Evolutionary conservation across 2,888 invertebrate species (phyloP), one percentile per base, ranked within the genome.

Genomic region (Chorisops tibialis): DNA sequence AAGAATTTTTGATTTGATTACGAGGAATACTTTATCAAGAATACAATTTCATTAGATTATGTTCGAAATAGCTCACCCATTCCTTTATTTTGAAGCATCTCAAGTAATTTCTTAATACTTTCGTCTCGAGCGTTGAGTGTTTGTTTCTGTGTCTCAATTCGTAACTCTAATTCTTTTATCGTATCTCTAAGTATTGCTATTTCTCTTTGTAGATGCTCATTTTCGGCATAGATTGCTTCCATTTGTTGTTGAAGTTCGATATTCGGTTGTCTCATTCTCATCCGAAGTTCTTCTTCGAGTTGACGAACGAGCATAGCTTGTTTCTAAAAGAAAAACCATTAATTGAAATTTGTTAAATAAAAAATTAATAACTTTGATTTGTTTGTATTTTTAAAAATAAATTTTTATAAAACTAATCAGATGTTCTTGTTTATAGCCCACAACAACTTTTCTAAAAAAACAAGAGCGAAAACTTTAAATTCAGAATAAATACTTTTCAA

Each of bases 131-230:
- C 95, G 75, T 91, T 90, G 69, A 98, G 82, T 48, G 97, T 98
- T 81, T 97, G 96, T 80, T 97, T 97, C 81, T 98, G 97, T 35
- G 96, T 96, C 79, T 97, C 97, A 74, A 96, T 94, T 72, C 97
- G 87, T 73, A 97, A 82, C 80, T 97, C 97, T 80, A 97, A 83
- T 81, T 97, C 96, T 88, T 94, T 95, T 75, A 95, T 93, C 63
- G 95, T 95, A 76, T 96, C 95, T 66, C 94, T 85, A 70, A 96
- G 83, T 77, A 95, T 93, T 68, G 93, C 91, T 70, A 94, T 93
- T 81, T 95, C 95, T 70, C 95, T 85, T 71, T 91, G 91, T 71
- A 96, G 85, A 75, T 95, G 95, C 80, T 96, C 96, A 76, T 96
- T 95, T 79, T 96, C 96, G 51, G 90, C 88, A 78, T 90, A 94